Evolutionary conservation across 2,113 vertebrate species (phyloP).

Genomic region (Bucco capensis): DNA sequence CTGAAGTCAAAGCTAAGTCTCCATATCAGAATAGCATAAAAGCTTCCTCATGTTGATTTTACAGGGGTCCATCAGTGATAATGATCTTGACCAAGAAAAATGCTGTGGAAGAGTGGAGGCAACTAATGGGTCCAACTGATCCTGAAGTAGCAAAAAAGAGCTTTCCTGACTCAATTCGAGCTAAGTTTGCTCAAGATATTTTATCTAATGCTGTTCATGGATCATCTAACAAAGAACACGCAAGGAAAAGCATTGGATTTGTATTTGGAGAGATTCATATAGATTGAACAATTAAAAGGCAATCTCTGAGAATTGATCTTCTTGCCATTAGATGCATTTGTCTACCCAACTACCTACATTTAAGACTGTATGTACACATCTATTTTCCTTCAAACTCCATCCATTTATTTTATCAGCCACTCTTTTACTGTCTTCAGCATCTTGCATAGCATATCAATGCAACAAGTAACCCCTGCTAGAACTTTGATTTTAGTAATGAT

Average conservation of each 20-base stretch:
- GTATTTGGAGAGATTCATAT: slow-evolving; percentile 56
- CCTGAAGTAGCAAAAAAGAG: slow-evolving; percentile 41
- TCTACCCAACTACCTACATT: background rate
- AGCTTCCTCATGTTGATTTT: background rate
- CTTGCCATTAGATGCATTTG: background rate
- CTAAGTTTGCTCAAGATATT: slow-evolving; percentile 55
- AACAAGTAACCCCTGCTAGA: background rate
- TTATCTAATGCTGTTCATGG: slow-evolving; percentile 65
- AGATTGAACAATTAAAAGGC: background rate
- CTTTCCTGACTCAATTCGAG: slow-evolving; percentile 47
- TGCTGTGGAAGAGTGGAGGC: slow-evolving; percentile 64
- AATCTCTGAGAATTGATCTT: background rate
- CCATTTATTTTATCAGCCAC: background rate
- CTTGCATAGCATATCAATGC: background rate
- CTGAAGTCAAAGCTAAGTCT: background rate
- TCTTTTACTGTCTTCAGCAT: no score
- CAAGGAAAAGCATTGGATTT: background rate
- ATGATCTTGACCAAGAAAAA: slow-evolving; percentile 68
- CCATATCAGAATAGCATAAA: background rate
- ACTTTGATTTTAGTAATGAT: background rate
- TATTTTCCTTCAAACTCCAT: background rate
- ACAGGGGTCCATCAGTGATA: slow-evolving; percentile 55
- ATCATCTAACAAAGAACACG: slow-evolving; percentile 18
- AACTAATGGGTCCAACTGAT: slow-evolving; percentile 53
- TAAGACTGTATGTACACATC: background rate